Base-by-base conservation (phyloP, 2,797 vertebrate genomes). In the Chloroceryle amazona region DNA sequence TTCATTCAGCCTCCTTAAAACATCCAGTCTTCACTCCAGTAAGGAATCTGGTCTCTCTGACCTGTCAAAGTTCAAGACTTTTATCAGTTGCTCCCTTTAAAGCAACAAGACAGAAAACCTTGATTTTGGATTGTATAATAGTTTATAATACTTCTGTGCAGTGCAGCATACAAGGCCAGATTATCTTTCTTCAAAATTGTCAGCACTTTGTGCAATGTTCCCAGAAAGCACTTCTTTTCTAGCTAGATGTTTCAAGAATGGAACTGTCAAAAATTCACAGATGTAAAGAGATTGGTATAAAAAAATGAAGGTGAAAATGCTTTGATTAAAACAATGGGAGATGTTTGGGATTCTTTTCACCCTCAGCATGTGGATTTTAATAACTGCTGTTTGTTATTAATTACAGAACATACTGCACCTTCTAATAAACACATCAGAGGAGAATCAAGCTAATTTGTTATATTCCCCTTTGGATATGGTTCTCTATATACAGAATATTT, bases 311-410 rank as follows among this genome's bases (percentile, higher is more conserved):
- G 35, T 95, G 47, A 67, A 83, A 81, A 89, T 63, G 2, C 70
- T 93, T 93, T 93, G 68, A 47, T 89, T 84, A 80, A 89, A 83
- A 71, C 17, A 83, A 67, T 67, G 41, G 49, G 86, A 85, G 67
- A 47, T 92, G 19, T 76, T 70, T 95, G 86, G 63, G 55, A 95
- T 90, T 82, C 46, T 82, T 94, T 81, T 63, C 39, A 17, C 39
- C 51, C 42, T 91, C 55, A 95, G 29, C 15, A 89, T 66, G 74
- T 62, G 74, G 39, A 39, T 92, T 80, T 93, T 91, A 93, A 93
- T 94, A 96, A 86, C 26, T 68, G 37, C 76, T 95, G 73, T 94
- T 97, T 97, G 91, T 92, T 92, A 54, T 93, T 96, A 95, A 96
- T 95, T 95, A 89, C 63, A 76, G 94, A 93, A 89, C 94, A 66